phyloP scores from a whole-genome alignment of 1,140 invertebrate genomes.

The Meloidogyne exigua region DNA sequence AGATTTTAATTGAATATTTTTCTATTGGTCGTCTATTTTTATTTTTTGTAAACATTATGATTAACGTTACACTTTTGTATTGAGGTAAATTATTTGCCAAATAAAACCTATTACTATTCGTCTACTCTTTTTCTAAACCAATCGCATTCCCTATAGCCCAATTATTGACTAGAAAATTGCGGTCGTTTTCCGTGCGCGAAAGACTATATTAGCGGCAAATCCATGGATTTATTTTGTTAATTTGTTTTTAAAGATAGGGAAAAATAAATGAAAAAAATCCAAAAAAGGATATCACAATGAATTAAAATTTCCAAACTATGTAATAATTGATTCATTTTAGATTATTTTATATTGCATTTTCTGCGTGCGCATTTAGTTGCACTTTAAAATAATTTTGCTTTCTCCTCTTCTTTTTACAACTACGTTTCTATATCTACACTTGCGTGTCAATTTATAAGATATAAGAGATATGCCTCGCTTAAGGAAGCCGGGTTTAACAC shows the following conservation, averaged over 20 bases:
- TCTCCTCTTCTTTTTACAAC: background rate
- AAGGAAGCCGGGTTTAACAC: background rate
- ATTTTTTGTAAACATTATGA: no score
- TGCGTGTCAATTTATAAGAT: background rate
- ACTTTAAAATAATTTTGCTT: background rate
- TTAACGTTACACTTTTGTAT: no score
- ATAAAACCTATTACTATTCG: background rate
- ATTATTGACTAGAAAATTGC: background rate
- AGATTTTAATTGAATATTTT: no score
- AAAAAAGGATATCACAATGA: background rate
- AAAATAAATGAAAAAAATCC: background rate
- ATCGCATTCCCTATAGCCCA: background rate
- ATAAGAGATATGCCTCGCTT: background rate
- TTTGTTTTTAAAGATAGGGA: no score
- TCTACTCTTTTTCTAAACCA: background rate
- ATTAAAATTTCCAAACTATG: background rate
- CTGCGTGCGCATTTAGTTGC: background rate
- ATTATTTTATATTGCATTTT: background rate
- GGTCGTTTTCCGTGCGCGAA: background rate
- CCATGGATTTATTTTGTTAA: background rate
- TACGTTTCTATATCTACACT: background rate
- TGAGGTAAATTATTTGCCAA: background rate
- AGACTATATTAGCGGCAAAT: background rate
- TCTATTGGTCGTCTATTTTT: no score
- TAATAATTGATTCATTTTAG: background rate